Evolutionary conservation across 2,113 vertebrate genomes (phyloP), one percentile per base, ranked within the genome.

Genomic region (Setophaga coronata): DNA sequence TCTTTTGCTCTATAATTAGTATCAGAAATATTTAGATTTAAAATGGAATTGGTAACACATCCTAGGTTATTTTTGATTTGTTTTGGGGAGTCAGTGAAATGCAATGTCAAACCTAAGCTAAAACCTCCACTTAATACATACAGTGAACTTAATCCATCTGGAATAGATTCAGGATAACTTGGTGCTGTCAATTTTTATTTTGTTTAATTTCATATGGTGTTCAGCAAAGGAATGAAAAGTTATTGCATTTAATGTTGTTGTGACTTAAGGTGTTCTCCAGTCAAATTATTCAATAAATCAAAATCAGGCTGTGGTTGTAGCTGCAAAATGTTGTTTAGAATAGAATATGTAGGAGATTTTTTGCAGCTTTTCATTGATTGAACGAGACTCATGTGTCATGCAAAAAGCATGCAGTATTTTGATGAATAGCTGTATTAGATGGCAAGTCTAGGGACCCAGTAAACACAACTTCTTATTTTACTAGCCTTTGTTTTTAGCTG

Each of bases 131-230:
- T 85, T 82, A 82, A 93, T 95, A 60, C 72, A 54, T 82, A 69
- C 43, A 70, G 66, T 87, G 95, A 93, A 95, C 89, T 95, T 92
- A 93, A 62, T 95, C 96, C 97, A 95, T 96, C 97, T 98, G 97
- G 96, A 97, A 96, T 76, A 90, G 71, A 96, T 97, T 95, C 96
- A 64, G 43, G 78, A 89, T 85, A 97, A 95, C 95, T 97, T 90
- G 84, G 91, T 83, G 72, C 90, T 98, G 97, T 98, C 98, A 95
- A n/a, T 95, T 97, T 97, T 96, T 97, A 98, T 98, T 98, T 97
- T 88, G 95, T 89, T 95, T 91, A 88, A 95, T 97, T 97, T 98
- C 83, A 92, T 94, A 74, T 58, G 93, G 86, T 94, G 92, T 94
- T 94, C 96, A 87, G 96, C 95, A 97, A 96, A 87, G 70, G 92